phyloP scores from a whole-genome alignment of 1,140 invertebrate species.

The Eueides isabella region DNA sequence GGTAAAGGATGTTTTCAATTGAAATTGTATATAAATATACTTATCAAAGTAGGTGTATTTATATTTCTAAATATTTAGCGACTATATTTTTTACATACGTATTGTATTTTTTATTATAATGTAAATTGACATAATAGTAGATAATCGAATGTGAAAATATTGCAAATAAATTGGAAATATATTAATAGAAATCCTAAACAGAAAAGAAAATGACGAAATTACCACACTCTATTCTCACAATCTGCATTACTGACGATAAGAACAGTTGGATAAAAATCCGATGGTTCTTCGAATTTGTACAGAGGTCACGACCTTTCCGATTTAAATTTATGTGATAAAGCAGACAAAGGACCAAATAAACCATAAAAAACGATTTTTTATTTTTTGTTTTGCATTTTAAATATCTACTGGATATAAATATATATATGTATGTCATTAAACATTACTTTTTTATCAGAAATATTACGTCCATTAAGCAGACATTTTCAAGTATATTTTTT shows the following conservation, averaged over 20 bases:
- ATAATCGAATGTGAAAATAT: neutral
- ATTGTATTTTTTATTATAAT: too few species aligned
- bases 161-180: neutral
- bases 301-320: slow-evolving; percentile 2
- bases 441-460: too few species aligned
- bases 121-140: too few species aligned
- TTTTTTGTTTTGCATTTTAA: neutral
- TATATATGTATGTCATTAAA: too few species aligned
- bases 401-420: neutral
- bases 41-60: too few species aligned
- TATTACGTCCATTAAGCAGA: neutral
- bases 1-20: too few species aligned
- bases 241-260: neutral
- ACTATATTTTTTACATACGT: too few species aligned
- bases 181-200: neutral
- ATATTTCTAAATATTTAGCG: too few species aligned
- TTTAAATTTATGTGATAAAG: neutral
- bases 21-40: too few species aligned
- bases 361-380: neutral
- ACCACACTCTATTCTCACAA: neutral
- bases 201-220: neutral
- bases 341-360: neutral
- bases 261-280: neutral
- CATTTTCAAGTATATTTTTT: neutral
- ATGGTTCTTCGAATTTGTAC: neutral